These are phyloP conservation scores for Potorous gilbertii DNA, from an alignment of 2,797 vertebrate species.

Conservation along the genomic window DNA sequence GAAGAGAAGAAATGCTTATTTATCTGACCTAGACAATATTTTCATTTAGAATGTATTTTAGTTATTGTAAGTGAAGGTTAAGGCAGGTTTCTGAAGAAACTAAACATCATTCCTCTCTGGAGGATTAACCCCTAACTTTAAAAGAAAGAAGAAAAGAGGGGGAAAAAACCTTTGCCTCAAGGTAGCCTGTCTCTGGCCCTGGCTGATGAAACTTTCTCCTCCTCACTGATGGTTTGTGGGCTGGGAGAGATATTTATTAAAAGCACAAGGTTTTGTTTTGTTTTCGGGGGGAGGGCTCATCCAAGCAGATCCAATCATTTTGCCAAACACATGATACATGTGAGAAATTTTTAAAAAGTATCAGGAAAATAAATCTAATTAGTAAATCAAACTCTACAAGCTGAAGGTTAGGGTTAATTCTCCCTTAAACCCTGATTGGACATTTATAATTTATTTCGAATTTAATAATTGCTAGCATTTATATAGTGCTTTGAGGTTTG, in stretches of 20 bases:
- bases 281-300: conserved; percentile 44
- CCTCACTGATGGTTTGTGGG: conserved; percentile 66
- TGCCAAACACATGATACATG: conserved; percentile 15
- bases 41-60: conserved; percentile 83
- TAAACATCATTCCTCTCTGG: conserved; percentile 75
- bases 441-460: neutral
- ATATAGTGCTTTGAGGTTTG: neutral
- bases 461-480: neutral
- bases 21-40: conserved; percentile 74
- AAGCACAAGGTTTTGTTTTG: conserved; percentile 32
- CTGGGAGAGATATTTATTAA: conserved; percentile 73
- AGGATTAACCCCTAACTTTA: conserved; percentile 79
- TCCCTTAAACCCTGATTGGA: neutral
- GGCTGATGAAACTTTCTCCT: conserved; percentile 77
- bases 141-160: conserved; percentile 28
- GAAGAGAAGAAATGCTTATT: conserved; percentile 76
- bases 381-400: neutral
- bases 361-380: neutral
- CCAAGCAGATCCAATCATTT: conserved; percentile 49
- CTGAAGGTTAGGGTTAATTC: neutral
- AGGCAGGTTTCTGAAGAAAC: conserved; percentile 82
- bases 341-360: neutral
- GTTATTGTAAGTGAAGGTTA: conserved; percentile 81
- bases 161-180: conserved; percentile 75
- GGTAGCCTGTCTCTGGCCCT: conserved; percentile 71